A percentile compares a stretch with the other conserved stretches of the same genome.
Evolutionary conservation across 2,888 invertebrate species (phyloP).

Genomic region (Strigamia maritima): DNA sequence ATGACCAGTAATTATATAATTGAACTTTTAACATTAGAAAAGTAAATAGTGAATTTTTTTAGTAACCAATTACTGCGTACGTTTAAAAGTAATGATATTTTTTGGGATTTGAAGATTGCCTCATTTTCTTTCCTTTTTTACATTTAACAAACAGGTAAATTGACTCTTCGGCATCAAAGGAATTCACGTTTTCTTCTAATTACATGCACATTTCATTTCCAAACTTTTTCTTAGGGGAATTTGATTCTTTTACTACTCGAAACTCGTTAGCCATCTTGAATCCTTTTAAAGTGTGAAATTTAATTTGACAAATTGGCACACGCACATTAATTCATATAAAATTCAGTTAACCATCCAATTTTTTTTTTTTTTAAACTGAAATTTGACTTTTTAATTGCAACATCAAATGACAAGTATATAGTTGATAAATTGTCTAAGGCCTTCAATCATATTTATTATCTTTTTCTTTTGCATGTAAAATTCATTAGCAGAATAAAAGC

Average conservation of each 20-base stretch:
- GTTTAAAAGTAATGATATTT: neutral
- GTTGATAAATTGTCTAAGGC: neutral
- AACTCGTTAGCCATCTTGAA: neutral
- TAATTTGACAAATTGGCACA: neutral
- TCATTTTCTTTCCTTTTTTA: neutral
- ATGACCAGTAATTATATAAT: neutral
- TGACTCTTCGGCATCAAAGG: neutral
- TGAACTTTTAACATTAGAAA: neutral
- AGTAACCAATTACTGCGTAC: neutral
- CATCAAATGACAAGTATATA: neutral
- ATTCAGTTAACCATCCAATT: neutral
- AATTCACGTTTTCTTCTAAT: conserved; percentile 2
- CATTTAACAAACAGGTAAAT: neutral
- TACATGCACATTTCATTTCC: neutral
- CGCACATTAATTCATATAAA: neutral
- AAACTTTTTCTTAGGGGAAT: neutral
- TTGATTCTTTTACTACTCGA: neutral
- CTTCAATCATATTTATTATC: conserved; percentile 3
- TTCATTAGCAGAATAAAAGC: conserved; percentile 22
- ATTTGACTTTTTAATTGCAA: neutral
- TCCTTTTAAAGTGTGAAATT: neutral
- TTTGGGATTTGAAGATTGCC: neutral
- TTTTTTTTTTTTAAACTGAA: too few species aligned
- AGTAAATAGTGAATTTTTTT: too few species aligned
- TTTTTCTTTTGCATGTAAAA: conserved; percentile 13